Evolutionary conservation across 2,888 invertebrate genomes (phyloP).

Genomic region (Dorcus parallelipipedus): DNA sequence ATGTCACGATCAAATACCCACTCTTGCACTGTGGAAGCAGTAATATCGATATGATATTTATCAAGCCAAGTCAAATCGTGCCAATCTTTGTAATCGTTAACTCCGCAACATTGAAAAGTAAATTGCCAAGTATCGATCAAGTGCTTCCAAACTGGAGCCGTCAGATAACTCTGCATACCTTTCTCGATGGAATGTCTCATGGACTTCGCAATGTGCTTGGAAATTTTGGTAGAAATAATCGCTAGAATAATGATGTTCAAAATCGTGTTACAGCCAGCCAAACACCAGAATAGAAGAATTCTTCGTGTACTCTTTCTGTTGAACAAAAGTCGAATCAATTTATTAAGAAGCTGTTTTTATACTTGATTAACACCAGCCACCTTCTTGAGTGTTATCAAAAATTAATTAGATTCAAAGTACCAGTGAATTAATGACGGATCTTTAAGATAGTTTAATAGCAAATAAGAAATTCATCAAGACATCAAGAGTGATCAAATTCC

Average conservation of each 20-base stretch:
- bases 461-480: too few relatives aligned
- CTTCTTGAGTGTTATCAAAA: too few relatives aligned
- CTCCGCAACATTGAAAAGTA: conserved; percentile 56
- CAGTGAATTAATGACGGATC: too few relatives aligned
- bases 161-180: conserved; percentile 58
- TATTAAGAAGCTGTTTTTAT: too few relatives aligned
- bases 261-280: conserved; percentile 40
- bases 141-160: conserved; percentile 56
- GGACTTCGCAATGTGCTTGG: conserved; percentile 44
- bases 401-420: too few relatives aligned
- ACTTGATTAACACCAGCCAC: too few relatives aligned
- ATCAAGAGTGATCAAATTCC: too few relatives aligned
- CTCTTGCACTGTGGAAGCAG: conserved; percentile 36
- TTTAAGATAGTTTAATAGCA: too few relatives aligned
- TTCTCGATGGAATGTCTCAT: conserved; percentile 54
- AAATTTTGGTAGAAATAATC: conserved; percentile 38
- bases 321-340: conserved; percentile 10
- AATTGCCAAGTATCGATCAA: conserved; percentile 58
- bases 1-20: conserved; percentile 25
- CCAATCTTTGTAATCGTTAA: conserved; percentile 56
- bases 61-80: conserved; percentile 59
- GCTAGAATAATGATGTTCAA: conserved; percentile 41
- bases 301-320: conserved; percentile 46
- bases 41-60: conserved; percentile 47
- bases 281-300: conserved; percentile 42